Conservation (phyloP, 2,888 invertebrate species). For the Drosophila melanosoma region DNA sequence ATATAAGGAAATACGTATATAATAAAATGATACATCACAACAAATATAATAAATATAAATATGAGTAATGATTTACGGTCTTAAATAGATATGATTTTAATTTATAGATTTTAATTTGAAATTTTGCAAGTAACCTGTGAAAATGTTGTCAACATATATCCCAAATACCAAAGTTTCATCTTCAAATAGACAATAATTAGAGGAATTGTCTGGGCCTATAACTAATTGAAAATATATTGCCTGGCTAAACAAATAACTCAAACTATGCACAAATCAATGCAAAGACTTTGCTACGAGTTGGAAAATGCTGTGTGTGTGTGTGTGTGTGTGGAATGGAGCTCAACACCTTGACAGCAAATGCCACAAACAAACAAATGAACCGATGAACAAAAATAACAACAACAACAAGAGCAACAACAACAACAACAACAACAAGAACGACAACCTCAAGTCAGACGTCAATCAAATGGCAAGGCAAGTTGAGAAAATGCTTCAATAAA, state of each 20-base stretch:
- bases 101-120: constrained; percentile 4
- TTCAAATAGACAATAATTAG: constrained; percentile 21
- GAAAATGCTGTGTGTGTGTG: constrained; percentile 9
- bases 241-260: constrained; percentile 48
- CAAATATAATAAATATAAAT: constrained; percentile 28
- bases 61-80: background rate
- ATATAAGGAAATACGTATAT: constrained; percentile 28
- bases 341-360: constrained; percentile 74
- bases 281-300: constrained; percentile 26
- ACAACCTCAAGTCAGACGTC: constrained; percentile 64
- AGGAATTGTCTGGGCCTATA: constrained; percentile 8
- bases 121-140: constrained; percentile 5
- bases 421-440: constrained; percentile 34
- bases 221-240: constrained; percentile 62
- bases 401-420: constrained; percentile 40
- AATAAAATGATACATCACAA: constrained; percentile 40
- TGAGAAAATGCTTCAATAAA: constrained; percentile 75
- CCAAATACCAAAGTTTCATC: constrained; percentile 2
- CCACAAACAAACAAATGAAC: constrained; percentile 75
- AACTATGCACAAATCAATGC: constrained; percentile 58
- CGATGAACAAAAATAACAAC: constrained; percentile 47
- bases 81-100: constrained; percentile 7
- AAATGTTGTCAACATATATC: constrained; percentile 2
- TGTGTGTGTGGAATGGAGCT: constrained; percentile 35
- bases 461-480: constrained; percentile 71